These are phyloP conservation scores for Anguilla megastoma DNA, from an alignment of 2,797 vertebrate species.

Conservation along the genomic window DNA sequence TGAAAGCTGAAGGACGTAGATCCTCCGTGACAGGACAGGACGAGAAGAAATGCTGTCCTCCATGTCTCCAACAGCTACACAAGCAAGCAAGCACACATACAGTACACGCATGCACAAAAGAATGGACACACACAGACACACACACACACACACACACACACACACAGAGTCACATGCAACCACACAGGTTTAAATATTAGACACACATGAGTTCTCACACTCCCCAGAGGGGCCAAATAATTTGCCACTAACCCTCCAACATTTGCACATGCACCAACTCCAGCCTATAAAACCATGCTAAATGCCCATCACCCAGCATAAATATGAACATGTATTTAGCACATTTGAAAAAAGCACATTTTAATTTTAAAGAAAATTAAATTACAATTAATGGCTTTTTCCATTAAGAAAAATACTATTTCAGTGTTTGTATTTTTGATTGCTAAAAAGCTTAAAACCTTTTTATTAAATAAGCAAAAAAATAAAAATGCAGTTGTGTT, in stretches of 20 bases:
- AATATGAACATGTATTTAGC: background rate
- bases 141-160: background rate
- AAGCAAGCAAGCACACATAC: background rate
- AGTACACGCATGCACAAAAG: background rate
- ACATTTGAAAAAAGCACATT: background rate
- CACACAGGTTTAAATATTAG: constrained; percentile 9
- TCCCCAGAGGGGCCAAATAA: background rate
- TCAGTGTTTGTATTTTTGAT: background rate
- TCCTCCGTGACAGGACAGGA: background rate
- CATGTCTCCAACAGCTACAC: background rate
- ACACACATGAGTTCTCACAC: background rate
- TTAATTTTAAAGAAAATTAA: background rate
- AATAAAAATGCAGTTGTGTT: background rate
- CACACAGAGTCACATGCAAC: background rate
- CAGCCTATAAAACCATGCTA: background rate
- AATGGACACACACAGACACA: background rate
- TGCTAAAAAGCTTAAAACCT: background rate
- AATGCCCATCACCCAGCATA: background rate
- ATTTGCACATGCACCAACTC: too few species aligned
- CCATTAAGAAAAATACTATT: background rate
- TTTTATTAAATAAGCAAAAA: background rate
- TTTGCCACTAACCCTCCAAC: too few species aligned
- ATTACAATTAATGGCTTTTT: background rate
- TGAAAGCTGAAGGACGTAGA: background rate
- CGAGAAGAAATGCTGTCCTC: background rate